These are phyloP conservation scores for Albula glossodonta DNA, from an alignment of 2,113 vertebrate genomes.

Conservation along the genomic window DNA sequence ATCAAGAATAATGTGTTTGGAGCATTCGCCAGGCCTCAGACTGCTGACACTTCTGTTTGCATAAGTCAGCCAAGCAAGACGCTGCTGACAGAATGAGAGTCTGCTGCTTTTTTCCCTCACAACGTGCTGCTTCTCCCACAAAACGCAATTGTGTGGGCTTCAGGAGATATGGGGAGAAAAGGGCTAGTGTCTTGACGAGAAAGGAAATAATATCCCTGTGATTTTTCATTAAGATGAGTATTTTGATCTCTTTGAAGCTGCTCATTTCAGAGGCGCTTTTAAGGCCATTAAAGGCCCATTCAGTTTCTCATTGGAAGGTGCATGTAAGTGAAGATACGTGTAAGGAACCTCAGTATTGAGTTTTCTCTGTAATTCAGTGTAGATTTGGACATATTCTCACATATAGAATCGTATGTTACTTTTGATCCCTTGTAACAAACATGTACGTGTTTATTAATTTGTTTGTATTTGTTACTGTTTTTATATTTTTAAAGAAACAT, in stretches of 20 bases:
- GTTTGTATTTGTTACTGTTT: background rate
- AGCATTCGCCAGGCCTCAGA: background rate
- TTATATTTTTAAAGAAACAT: background rate
- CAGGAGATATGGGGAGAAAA: background rate
- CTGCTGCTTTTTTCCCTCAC: conserved; percentile 2
- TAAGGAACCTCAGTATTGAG: background rate
- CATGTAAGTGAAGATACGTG: background rate
- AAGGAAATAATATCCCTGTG: background rate
- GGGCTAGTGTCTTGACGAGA: background rate
- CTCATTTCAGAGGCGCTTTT: no score
- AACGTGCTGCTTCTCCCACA: background rate
- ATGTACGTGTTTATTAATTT: background rate
- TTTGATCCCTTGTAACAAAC: background rate
- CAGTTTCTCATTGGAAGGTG: no score
- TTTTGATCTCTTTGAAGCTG: background rate
- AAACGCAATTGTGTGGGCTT: background rate
- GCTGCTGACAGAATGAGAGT: conserved; percentile 7
- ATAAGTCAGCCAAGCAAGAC: conserved; percentile 24
- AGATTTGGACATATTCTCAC: background rate
- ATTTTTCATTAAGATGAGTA: background rate
- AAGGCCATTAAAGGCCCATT: no score
- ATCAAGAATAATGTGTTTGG: conserved; percentile 4
- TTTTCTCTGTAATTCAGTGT: background rate
- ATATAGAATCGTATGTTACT: background rate
- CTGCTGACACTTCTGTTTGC: conserved; percentile 30